Base-by-base conservation (phyloP, 2,797 vertebrate species). In the Siniperca scherzeri region DNA sequence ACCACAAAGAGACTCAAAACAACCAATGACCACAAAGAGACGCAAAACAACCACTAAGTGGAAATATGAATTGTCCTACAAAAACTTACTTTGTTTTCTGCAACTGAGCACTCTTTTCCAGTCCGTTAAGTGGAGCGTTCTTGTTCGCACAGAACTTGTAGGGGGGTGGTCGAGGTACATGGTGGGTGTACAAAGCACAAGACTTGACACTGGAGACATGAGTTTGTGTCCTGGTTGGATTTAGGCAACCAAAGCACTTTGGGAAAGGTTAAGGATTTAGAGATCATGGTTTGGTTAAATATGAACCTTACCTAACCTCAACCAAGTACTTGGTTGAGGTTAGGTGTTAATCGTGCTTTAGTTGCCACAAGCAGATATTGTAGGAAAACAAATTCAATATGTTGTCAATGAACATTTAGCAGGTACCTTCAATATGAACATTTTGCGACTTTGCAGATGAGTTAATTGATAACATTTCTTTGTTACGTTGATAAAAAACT, bases 31-130 rank as follows among this genome's bases (percentile, higher is more conserved):
- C 30, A 30, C 30, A 30, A 30, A 30, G 30, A 30, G 30, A 30
- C 30, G 30, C 30, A 30, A 30, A 30, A 30, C 30, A 30, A 3
- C 30, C 2, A 30, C 30, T 30, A 30, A 30, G 30, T 30, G 9
- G 36, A 70, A 72, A 56, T 22, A 46, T 36, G 13, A 66, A 44
- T 27, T 38, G 21, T 48, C 30, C 30, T 44, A 79, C 38, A 61
- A 62, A 67, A 16, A 46, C 11, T 0, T 46, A 3, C 27, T 68
- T 52, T 36, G 13, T 57, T 59, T 42, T 55, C 53, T 52, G n/a
- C 30, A 33, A 52, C 66, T 66, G 42, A 48, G 40, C 64, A 38
- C 27, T 3, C 7, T 25, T 6, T 30, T n/a, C 27, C 36, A 36
- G 21, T n/a, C 27, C 7, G 6, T 3, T 22, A 21, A 52, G 66